phyloP scores from a whole-genome alignment of 1,140 invertebrate genomes.

The Lepidostoma basale region DNA sequence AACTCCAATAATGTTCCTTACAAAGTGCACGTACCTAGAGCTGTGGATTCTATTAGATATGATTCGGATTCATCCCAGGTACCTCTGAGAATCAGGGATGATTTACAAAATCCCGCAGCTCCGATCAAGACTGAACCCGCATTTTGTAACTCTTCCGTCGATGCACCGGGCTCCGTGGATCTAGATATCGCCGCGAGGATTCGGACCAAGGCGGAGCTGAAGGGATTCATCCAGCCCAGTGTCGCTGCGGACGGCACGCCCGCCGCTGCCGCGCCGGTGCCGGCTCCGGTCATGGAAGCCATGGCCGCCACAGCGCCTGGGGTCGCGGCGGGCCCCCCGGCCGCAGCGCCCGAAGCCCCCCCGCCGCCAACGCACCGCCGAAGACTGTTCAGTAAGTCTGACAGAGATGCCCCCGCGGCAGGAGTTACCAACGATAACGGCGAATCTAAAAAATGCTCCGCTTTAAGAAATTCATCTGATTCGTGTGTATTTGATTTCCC shows the following conservation, averaged over 20 bases:
- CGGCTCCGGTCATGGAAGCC: constrained; percentile 5
- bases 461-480: constrained; percentile 37
- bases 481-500: constrained; percentile 43
- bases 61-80: constrained; percentile 34
- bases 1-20: constrained; percentile 49
- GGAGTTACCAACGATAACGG: constrained; percentile 41
- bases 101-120: constrained; percentile 30
- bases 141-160: background rate
- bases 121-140: constrained; percentile 2
- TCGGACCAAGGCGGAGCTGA: constrained; percentile 81
- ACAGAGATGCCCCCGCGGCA: constrained; percentile 9
- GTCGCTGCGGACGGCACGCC: background rate
- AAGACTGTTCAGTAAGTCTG: constrained; percentile 40
- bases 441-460: constrained; percentile 34
- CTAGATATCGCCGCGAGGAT: constrained; percentile 66
- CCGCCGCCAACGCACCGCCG: constrained; percentile 24
- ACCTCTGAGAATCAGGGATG: constrained; percentile 35
- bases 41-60: constrained; percentile 65
- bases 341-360: background rate
- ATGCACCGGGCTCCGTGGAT: constrained; percentile 54
- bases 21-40: constrained; percentile 72
- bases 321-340: background rate
- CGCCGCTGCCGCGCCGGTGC: no score
- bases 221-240: constrained; percentile 63
- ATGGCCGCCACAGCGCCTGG: background rate